Conservation (phyloP, 2,888 invertebrate genomes). For the Hypsopygia costalis region DNA sequence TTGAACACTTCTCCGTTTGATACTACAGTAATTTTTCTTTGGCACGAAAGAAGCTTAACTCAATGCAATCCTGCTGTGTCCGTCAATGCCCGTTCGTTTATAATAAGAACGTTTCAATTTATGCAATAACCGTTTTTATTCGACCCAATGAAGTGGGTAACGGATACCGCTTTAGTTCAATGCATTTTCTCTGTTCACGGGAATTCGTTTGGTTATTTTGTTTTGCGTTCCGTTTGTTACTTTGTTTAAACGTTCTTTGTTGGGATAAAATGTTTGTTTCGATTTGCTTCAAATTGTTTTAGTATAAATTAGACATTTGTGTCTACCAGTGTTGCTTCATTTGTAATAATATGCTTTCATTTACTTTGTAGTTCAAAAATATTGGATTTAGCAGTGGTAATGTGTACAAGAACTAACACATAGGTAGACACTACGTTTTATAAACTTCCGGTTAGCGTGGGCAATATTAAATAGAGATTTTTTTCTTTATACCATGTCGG, state of each 20-base stretch:
- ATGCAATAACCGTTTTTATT: slow-evolving; percentile 26
- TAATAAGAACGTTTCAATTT: slow-evolving; percentile 28
- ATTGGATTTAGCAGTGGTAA: too few relatives aligned
- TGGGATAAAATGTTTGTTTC: slow-evolving; percentile 5
- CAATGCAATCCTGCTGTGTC: slow-evolving; percentile 26
- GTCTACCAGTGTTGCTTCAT: too few relatives aligned
- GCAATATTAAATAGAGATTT: too few relatives aligned
- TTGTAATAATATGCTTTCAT: too few relatives aligned
- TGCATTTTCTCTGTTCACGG: slow-evolving; percentile 21
- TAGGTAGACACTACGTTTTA: too few relatives aligned
- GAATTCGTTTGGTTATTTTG: slow-evolving; percentile 15
- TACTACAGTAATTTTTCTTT: slow-evolving; percentile 29
- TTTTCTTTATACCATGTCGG: too few relatives aligned
- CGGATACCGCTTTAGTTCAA: slow-evolving; percentile 18
- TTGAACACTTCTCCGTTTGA: slow-evolving; percentile 20
- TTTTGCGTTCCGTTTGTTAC: slow-evolving; percentile 15
- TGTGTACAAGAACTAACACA: too few relatives aligned
- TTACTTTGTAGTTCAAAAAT: too few relatives aligned
- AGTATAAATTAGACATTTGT: background rate
- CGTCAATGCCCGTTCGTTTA: slow-evolving; percentile 24
- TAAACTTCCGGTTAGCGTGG: too few relatives aligned
- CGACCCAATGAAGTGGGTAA: slow-evolving; percentile 22
- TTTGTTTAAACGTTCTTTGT: slow-evolving; percentile 17
- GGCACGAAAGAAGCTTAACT: slow-evolving; percentile 29
- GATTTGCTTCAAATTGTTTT: background rate